Base-by-base conservation (phyloP, 2,888 invertebrate species). In the Cordilura impudica region DNA sequence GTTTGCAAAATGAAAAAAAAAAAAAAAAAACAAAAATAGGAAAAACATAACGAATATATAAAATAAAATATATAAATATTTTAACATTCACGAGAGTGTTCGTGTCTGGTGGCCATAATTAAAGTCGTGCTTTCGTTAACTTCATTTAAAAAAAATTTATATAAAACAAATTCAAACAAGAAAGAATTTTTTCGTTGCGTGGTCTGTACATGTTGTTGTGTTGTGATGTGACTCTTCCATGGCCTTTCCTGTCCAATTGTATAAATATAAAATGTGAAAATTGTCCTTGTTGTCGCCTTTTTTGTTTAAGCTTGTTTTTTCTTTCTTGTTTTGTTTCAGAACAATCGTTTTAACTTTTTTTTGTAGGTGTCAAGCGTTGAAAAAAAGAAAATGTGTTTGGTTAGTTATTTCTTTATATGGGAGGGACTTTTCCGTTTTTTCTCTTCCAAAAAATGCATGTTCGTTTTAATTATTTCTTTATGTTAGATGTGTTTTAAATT, bases 91-190 rank as follows among this genome's bases (percentile, higher is more conserved):
- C 81, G 83, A 76, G 71, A 83, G 81, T 80, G 63, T 83, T 83
- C 83, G 81, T 83, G 83, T 82, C 82, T 83, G 82, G 78, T 78
- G 83, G 83, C 81, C 78, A 83, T 83, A 83, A 83, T 83, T 83
- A 83, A 83, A 82, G 81, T 83, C 80, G 76, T 83, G 81, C 82
- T 81, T 79, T 81, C 69, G 79, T 83, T 83, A 75, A 72, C 71
- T 70, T 74, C n/a, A 56, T 63, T 79, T 74, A 18, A 54, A 72
- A 43, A 63, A 58, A 39, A 49, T 4, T 31, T 5, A 29, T 21
- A 43, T 39, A 73, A 54, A 67, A 14, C 51, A 51, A 45, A 31
- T 51, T 31, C 14, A 43, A 49, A 31, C 47, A 70, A 54, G 12
- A 35, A 18, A 51, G 21, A 47, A 72, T 23, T 54, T 66, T 39